Evolutionary conservation across 2,797 vertebrate species (phyloP).

Genomic region (Hafferia zeledoni): DNA sequence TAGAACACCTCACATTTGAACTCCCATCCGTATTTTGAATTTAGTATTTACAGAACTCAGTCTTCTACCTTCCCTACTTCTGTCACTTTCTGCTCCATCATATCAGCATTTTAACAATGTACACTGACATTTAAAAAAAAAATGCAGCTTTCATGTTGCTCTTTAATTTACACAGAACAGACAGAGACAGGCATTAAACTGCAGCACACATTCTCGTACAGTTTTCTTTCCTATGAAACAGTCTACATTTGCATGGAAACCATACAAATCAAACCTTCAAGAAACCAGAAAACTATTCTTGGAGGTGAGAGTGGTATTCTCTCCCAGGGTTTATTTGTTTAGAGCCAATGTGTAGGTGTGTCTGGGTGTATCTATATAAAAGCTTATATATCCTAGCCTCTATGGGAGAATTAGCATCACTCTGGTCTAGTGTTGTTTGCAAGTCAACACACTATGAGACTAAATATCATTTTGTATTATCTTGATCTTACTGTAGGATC

Average conservation of each 20-base stretch:
- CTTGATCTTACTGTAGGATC: not conserved
- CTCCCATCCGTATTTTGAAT: not conserved
- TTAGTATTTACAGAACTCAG: not conserved
- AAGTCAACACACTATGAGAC: not conserved
- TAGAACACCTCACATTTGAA: not conserved
- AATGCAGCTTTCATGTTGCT: not conserved
- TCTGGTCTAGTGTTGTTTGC: not conserved
- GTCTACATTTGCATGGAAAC: not conserved
- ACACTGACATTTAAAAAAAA: not conserved
- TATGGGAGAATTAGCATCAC: not conserved
- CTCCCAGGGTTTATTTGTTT: not conserved
- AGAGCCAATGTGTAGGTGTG: not conserved
- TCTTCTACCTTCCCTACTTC: not conserved
- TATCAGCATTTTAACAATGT: slow-evolving; percentile 34
- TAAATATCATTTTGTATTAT: not conserved
- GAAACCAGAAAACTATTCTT: not conserved
- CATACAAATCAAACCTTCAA: not conserved
- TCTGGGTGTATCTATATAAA: not conserved
- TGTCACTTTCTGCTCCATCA: not conserved
- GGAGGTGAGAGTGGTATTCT: not conserved
- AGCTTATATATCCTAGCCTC: not conserved
- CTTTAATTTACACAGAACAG: not conserved
- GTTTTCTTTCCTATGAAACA: not conserved
- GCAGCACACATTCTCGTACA: not conserved
- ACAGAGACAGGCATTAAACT: not conserved